Evolutionary conservation across 2,888 invertebrate species (phyloP), one percentile per base, ranked within the genome.

Genomic region (Bhutanitis thaidina): DNA sequence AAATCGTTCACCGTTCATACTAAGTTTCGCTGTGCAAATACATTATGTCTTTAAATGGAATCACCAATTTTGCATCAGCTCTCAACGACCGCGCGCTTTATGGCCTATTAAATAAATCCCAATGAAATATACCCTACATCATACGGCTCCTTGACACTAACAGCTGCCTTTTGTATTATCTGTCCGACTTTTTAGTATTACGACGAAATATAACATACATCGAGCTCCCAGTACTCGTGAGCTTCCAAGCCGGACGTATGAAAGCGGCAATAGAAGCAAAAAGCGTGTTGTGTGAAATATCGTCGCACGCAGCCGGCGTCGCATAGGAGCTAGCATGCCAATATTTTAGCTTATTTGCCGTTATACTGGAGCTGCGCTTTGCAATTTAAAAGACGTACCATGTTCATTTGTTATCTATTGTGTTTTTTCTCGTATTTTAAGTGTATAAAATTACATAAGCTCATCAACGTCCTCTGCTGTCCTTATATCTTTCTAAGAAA

Each of bases 211-310:
- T 25, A 30, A 10, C 40, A 30, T 51, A 36, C 51, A 51, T 45
- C 30, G 51, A 39, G 14, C 27, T 43, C 40, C 14, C 30, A 45
- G 53, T 52, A 50, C 39, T 49, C 53, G 55, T 48, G n/a, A 34
- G 56, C 53, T 56, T 56, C 51, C 54, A 47, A 48, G 54, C 52
- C 54, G 46, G 55, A 52, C 60, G 59, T 59, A 58, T 58, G 58
- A 57, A 47, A 53, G 57, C 53, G 57, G 65, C 53, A 65, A 67
- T 67, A 67, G 68, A 66, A 67, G 64, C 65, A 64, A 67, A 60
- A 65, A 64, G 58, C 58, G 62, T 63, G 60, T 62, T 59, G 58
- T 67, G 62, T 68, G 63, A 70, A 69, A 71, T 74, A 71, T 71
- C 67, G 57, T 70, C 63, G 61, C 61, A 54, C 60, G 39, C 49